Base-by-base conservation (phyloP, 2,888 invertebrate genomes). In the Epinotia ramella region DNA sequence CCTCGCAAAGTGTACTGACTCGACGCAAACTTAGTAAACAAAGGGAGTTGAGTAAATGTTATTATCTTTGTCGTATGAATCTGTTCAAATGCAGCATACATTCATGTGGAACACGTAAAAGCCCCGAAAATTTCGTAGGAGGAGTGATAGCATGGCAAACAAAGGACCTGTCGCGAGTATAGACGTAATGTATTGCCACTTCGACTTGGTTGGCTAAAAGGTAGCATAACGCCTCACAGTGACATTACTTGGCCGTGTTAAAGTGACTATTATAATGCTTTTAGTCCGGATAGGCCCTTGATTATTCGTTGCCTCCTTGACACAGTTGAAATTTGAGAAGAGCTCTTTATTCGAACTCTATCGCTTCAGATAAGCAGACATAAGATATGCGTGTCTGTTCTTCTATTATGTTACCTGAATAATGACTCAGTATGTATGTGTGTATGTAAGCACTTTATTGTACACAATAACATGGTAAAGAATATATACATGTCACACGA, bases 11-110 rank as follows among this genome's bases (percentile, higher is more conserved):
- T 64, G 68, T 69, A 63, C 63, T 64, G 68, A 62, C 68, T 56
- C 68, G 56, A 69, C 68, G 57, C 73, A 69, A 73, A 69, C 73
- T 73, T 64, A 16, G 73, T 69, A 73, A 73, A 73, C 73, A 73
- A 69, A 64, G 68, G 56, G 62, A 60, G 60, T 73, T 68, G 67
- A 64, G 63, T 57, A 64, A 69, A 73, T 73, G 44, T 66, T 73
- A 65, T 59, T 68, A 63, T 73, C 73, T 68, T 56, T 13, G 24
- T 69, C 62, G 73, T 73, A 69, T 64, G 68, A 73, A 73, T 73
- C 53, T 56, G 67, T 40, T 73, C 67, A 56, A 67, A 56, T 62
- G 66, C 53, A 73, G 20, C 44, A 53, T 62, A 59, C 62, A 73
- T 44, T 66, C 73, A 46, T 33, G 73, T 64, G 6, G 16, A 44